Evolutionary conservation across 2,113 vertebrate species (phyloP).

Genomic region (Hylia prasina): DNA sequence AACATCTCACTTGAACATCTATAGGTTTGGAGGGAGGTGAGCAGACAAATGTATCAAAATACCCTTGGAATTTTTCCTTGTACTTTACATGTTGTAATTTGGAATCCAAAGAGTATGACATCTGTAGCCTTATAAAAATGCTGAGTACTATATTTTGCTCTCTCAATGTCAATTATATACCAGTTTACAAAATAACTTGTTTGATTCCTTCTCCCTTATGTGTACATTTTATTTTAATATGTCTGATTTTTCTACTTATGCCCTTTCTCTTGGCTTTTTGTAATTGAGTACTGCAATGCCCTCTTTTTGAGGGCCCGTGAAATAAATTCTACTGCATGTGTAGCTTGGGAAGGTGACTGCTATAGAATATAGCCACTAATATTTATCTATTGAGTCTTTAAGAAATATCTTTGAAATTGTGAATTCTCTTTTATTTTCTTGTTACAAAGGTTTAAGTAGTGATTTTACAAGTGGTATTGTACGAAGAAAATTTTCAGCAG

Average conservation of each 20-base stretch:
- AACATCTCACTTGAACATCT: background rate
- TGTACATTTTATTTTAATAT: background rate
- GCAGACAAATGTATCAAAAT: background rate
- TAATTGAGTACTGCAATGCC: background rate
- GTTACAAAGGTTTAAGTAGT: background rate
- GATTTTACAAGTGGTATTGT: background rate
- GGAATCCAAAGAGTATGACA: background rate
- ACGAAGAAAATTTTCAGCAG: background rate
- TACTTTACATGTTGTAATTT: background rate
- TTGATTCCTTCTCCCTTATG: background rate
- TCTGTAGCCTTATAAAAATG: background rate
- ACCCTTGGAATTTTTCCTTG: background rate
- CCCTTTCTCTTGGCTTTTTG: background rate
- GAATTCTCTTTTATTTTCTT: background rate
- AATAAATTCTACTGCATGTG: background rate
- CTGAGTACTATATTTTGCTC: background rate
- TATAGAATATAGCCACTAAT: background rate
- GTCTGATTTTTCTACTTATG: background rate
- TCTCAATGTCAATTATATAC: background rate
- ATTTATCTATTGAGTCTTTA: background rate
- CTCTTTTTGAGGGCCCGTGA: background rate
- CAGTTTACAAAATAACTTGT: background rate
- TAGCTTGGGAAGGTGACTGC: background rate
- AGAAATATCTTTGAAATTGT: background rate
- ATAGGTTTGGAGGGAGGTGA: background rate